A percentile compares a stretch with the other conserved stretches of the same genome.
phyloP scores from a whole-genome alignment of 2,797 vertebrate species.

The Sebastes aleutianus region DNA sequence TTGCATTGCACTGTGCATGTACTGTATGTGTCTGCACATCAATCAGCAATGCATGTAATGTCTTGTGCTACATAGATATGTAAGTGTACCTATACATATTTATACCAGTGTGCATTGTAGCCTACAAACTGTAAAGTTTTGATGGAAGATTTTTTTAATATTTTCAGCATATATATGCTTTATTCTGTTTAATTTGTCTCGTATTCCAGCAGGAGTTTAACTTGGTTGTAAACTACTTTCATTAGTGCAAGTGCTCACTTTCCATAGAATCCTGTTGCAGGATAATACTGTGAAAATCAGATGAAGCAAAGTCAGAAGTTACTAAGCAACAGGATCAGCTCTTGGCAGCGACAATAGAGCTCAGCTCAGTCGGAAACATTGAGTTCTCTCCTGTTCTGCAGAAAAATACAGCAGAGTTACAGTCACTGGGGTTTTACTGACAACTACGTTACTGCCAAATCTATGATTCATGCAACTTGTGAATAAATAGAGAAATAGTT shows the following conservation, averaged over 20 bases:
- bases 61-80: background rate
- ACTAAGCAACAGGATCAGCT: slow-evolving; percentile 4
- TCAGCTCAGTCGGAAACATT: background rate
- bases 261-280: background rate
- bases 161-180: background rate
- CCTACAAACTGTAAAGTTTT: background rate
- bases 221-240: background rate
- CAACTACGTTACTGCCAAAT: background rate
- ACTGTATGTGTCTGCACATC: background rate
- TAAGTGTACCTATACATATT: background rate
- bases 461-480: background rate
- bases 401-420: background rate
- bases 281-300: background rate
- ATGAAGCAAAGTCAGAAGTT: slow-evolving; percentile 3
- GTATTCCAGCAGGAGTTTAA: background rate
- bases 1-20: no score
- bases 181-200: background rate
- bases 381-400: background rate
- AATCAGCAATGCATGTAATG: background rate
- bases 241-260: background rate
- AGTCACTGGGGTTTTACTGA: background rate
- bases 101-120: background rate
- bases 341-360: background rate
- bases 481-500: no score
- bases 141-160: background rate